Evolutionary conservation across 2,888 invertebrate species (phyloP).

Genomic region (Mayetiola destructor): DNA sequence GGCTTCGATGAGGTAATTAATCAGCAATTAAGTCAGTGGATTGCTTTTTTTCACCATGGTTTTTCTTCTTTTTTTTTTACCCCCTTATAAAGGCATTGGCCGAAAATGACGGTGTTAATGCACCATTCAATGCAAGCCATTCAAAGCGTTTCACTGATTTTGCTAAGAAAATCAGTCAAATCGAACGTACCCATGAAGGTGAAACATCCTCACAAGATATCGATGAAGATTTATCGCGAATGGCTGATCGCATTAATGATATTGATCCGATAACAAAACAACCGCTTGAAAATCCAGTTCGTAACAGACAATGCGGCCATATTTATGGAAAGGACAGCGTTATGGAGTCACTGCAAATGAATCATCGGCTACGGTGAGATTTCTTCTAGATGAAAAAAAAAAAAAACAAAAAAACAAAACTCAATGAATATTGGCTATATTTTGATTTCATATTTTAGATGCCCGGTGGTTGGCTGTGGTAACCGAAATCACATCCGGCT

Average conservation of each 20-base stretch:
- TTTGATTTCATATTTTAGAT: background rate
- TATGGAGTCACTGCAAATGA: background rate
- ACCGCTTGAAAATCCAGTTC: background rate
- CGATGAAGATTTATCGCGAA: background rate
- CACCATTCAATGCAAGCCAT: background rate
- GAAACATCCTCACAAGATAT: background rate
- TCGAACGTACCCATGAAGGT: background rate
- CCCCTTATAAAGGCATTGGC: background rate
- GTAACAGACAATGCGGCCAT: background rate
- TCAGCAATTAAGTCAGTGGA: background rate
- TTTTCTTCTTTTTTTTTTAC: background rate
- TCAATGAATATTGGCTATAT: background rate
- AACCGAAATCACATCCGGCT: background rate
- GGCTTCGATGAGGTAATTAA: background rate
- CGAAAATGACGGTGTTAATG: background rate
- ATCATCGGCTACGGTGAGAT: background rate
- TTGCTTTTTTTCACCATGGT: background rate
- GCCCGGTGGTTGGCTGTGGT: background rate
- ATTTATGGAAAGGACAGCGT: background rate
- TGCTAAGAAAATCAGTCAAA: background rate
- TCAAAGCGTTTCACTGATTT: constrained; percentile 3
- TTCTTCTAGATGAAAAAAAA: background rate
- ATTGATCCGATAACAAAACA: constrained; percentile 3
- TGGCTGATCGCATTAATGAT: background rate
- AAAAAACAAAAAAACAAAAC: background rate